Evolutionary conservation across 2,888 invertebrate species (phyloP), one percentile per base, ranked within the genome.

Genomic region (Cephus sareptanus): DNA sequence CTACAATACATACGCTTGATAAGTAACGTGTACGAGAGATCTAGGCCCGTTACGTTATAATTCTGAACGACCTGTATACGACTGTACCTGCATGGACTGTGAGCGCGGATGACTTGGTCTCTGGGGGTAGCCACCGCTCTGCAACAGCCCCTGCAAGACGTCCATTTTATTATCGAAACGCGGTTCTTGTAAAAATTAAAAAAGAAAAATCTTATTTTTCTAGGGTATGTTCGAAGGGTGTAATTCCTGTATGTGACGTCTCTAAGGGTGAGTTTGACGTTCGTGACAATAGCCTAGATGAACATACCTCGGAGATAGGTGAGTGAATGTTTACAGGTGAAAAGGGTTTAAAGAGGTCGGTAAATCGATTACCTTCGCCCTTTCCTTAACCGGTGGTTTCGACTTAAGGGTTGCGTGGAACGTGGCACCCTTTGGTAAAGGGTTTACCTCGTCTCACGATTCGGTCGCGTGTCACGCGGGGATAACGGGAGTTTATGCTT

Each of bases 71-170:
- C 31, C 71, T 71, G 71, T 71, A 71, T 71, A 33, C 30, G 74
- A 74, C 74, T 35, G 86, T 89, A 89, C 89, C 89, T 90, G 89
- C 87, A 89, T 87, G 86, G 89, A 89, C 87, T 89, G 87, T 85
- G 89, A 89, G 86, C 87, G 90, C 85, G 89, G 85, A 85, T 87
- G 87, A 87, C 86, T 88, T 77, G 88, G 80, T 86, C 88, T 88
- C 85, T 88, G 88, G 79, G 89, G 81, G 86, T 88, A 90, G 87
- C 88, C 88, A 87, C 87, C 89, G 88, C 88, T 87, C 87, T 90
- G 90, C 86, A 90, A 87, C 89, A 89, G 88, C 88, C 89, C 89
- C 89, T 90, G 89, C 87, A 90, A 89, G 87, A 88, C 74, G 74
- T 74, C 30, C 13, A 34, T 71, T 71, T 71, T 71, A 31, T 71